Evolutionary conservation across 2,888 invertebrate genomes (phyloP).

Genomic region (Amphipyra tragopoginis): DNA sequence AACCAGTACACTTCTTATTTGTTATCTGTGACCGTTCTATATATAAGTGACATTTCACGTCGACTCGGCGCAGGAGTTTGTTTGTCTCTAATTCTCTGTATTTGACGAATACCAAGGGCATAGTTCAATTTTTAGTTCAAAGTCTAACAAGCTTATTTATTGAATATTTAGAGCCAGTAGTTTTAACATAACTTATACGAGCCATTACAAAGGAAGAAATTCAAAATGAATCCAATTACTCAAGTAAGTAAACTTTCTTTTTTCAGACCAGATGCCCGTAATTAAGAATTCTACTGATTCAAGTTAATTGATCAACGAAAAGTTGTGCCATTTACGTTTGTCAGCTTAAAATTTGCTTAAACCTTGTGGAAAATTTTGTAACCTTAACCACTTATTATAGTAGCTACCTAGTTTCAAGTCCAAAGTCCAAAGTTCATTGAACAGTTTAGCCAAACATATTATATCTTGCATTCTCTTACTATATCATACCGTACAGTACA

Average conservation of each 20-base stretch:
- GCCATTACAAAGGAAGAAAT: conserved; percentile 1
- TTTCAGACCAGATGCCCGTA: neutral
- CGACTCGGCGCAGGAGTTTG: conserved; percentile 56
- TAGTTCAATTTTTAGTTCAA: conserved; percentile 46
- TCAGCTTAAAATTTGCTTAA: neutral
- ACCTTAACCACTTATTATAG: neutral
- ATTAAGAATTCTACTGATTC: neutral
- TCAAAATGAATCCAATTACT: conserved; percentile 74
- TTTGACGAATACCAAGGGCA: conserved; percentile 41
- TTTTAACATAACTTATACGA: neutral
- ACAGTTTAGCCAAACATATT: conserved; percentile 21
- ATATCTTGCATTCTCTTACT: neutral
- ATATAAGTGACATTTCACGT: conserved; percentile 34
- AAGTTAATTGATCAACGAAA: neutral
- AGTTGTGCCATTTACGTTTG: neutral
- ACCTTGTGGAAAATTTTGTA: conserved; percentile 7
- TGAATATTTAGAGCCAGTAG: conserved; percentile 5
- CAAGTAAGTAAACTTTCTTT: conserved; percentile 68
- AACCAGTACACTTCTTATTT: conserved; percentile 6
- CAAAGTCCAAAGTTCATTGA: conserved; percentile 66
- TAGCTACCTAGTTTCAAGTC: conserved; percentile 11
- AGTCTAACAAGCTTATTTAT: conserved; percentile 32
- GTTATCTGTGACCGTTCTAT: conserved; percentile 43
- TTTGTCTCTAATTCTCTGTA: conserved; percentile 25
- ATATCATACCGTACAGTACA: too few species aligned